A percentile compares a stretch with the other conserved stretches of the same genome.
Conservation (phyloP, 2,113 vertebrate genomes). For the Climacteris rufus region DNA sequence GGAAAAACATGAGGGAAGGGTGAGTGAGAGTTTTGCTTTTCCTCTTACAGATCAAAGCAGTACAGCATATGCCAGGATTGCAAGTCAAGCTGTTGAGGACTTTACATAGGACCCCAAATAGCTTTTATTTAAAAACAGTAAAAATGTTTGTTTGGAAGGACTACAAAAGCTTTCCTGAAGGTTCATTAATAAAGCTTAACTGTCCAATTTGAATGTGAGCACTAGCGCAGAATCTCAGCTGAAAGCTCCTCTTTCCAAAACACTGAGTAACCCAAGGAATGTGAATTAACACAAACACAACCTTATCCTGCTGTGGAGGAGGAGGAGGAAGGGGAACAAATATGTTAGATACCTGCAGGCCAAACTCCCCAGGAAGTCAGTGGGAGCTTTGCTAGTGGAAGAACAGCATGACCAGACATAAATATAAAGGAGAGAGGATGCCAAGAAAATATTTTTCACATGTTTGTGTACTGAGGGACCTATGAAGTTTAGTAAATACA, state of each 20-base stretch:
- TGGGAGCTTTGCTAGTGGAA: background rate
- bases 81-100: background rate
- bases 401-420: background rate
- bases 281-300: background rate
- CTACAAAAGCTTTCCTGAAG: background rate
- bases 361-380: background rate
- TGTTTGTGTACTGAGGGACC: background rate
- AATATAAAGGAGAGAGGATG: background rate
- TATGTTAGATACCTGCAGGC: background rate
- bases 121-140: background rate
- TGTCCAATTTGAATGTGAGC: background rate
- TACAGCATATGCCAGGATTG: background rate
- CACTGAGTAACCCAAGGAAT: background rate
- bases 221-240: background rate
- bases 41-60: background rate
- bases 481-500: background rate
- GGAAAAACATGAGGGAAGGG: background rate
- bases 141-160: slow-evolving; percentile 2
- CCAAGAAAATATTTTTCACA: background rate
- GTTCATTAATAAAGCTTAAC: background rate
- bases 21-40: background rate
- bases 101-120: background rate
- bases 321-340: background rate
- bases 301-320: background rate
- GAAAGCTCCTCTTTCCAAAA: background rate